Conservation (phyloP, 2,113 vertebrate species). For the Rhagologus leucostigma region DNA sequence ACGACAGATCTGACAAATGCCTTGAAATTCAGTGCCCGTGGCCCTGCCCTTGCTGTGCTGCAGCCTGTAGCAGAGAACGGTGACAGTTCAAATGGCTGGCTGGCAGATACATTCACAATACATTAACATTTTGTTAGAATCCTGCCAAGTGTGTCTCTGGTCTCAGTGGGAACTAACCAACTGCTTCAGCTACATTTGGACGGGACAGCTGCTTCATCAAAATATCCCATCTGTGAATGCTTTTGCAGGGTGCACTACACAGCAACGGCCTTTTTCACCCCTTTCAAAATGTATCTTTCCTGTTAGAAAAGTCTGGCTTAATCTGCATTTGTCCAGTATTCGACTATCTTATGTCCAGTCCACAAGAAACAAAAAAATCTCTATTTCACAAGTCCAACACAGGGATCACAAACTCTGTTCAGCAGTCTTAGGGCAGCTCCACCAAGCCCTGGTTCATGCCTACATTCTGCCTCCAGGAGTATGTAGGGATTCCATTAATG, state of each 20-base stretch:
- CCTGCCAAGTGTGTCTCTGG: slow-evolving; percentile 41
- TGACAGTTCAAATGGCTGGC: slow-evolving; percentile 30
- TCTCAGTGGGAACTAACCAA: slow-evolving; percentile 36
- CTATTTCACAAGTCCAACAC: not conserved
- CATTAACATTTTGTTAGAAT: slow-evolving; percentile 34
- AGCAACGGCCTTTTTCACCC: not conserved
- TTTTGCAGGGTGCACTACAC: not conserved
- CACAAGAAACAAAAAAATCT: not conserved
- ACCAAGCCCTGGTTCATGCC: not conserved
- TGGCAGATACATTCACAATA: slow-evolving; percentile 36
- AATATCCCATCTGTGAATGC: slow-evolving; percentile 42
- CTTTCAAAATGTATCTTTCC: not conserved
- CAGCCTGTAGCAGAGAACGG: not conserved
- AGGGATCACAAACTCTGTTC: not conserved
- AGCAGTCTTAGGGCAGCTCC: not conserved
- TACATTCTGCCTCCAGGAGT: not conserved
- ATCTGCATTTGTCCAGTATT: not conserved
- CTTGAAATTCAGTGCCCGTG: not conserved
- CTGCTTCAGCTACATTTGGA: slow-evolving; percentile 24
- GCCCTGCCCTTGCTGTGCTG: not conserved
- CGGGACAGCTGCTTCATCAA: slow-evolving; percentile 40
- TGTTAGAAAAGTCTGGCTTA: not conserved
- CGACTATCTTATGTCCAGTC: not conserved
- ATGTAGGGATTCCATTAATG: not conserved
- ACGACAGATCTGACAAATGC: slow-evolving; percentile 28